Conservation (phyloP, 2,888 invertebrate species). For the Hoplodrina ambigua region DNA sequence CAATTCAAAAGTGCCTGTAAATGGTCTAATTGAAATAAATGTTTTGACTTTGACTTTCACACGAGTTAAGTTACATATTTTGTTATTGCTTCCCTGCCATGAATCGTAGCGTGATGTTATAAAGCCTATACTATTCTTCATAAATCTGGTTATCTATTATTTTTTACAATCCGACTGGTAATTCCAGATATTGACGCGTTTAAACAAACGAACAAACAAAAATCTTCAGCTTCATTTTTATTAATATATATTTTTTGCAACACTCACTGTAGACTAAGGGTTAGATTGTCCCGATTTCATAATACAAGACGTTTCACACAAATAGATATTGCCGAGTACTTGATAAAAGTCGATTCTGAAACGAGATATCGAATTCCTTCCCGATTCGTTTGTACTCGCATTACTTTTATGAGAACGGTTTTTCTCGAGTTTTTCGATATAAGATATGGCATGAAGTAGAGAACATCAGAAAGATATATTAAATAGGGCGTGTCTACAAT, state of each 20-base stretch:
- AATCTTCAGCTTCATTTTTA: too few relatives aligned
- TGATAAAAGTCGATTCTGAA: slow-evolving; percentile 48
- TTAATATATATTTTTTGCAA: slow-evolving; percentile 47
- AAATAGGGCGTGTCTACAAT: slow-evolving; percentile 23
- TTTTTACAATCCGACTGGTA: too few relatives aligned
- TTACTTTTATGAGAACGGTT: slow-evolving; percentile 23
- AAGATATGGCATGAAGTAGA: slow-evolving; percentile 10
- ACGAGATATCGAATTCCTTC: slow-evolving; percentile 45
- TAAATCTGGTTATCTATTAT: too few relatives aligned
- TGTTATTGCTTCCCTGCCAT: too few relatives aligned
- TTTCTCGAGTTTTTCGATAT: slow-evolving; percentile 13
- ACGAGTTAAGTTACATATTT: too few relatives aligned
- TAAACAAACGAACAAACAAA: too few relatives aligned
- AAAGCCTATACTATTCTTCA: too few relatives aligned
- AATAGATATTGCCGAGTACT: slow-evolving; percentile 49
- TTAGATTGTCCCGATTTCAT: slow-evolving; percentile 51
- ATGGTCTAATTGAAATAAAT: too few relatives aligned
- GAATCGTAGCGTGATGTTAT: too few relatives aligned
- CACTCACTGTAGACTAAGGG: slow-evolving; percentile 32
- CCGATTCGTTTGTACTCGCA: slow-evolving; percentile 39
- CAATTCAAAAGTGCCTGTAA: too few relatives aligned
- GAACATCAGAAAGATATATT: slow-evolving; percentile 32
- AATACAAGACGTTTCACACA: slow-evolving; percentile 57
- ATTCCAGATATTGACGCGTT: too few relatives aligned
- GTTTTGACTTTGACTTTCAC: too few relatives aligned